A percentile compares a stretch with the other conserved stretches of the same genome.
Conservation (phyloP, 2,888 invertebrate species). For the Leptopilina myrica region DNA sequence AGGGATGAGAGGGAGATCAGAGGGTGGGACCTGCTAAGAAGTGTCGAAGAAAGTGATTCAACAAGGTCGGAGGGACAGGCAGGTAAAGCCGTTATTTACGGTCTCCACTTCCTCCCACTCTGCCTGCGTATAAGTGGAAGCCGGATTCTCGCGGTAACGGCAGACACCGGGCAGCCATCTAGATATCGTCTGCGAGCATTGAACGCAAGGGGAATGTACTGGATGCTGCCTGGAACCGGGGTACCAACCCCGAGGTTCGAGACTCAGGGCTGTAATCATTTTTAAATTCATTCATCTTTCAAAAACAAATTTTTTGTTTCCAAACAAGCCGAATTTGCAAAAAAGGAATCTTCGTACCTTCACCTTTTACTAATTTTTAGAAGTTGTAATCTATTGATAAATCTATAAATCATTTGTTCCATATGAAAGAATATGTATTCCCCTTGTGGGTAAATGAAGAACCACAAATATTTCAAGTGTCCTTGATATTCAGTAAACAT, state of each 20-base stretch:
- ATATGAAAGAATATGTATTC: background rate
- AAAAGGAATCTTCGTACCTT: background rate
- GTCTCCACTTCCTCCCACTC: constrained; percentile 58
- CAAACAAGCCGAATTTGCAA: background rate
- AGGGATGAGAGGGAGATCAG: background rate
- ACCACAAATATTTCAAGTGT: background rate
- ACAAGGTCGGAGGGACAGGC: constrained; percentile 37
- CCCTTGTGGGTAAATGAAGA: background rate
- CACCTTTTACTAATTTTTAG: background rate
- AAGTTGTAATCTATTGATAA: background rate
- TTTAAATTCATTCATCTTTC: constrained; percentile 24
- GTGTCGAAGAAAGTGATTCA: constrained; percentile 34
- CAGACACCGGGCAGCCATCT: constrained; percentile 66
- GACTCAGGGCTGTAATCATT: constrained; percentile 59
- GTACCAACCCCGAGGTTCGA: constrained; percentile 63
- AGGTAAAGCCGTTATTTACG: constrained; percentile 67
- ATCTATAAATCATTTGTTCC: background rate
- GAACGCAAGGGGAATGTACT: constrained; percentile 63
- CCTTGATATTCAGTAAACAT: background rate
- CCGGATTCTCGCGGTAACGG: constrained; percentile 60
- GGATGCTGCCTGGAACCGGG: constrained; percentile 50
- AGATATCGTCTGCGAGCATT: constrained; percentile 67
- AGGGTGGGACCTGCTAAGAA: constrained; percentile 10
- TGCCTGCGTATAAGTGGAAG: constrained; percentile 56
- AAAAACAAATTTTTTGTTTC: background rate